Base-by-base conservation (phyloP, 2,797 vertebrate species). In the Malacoraja senta region DNA sequence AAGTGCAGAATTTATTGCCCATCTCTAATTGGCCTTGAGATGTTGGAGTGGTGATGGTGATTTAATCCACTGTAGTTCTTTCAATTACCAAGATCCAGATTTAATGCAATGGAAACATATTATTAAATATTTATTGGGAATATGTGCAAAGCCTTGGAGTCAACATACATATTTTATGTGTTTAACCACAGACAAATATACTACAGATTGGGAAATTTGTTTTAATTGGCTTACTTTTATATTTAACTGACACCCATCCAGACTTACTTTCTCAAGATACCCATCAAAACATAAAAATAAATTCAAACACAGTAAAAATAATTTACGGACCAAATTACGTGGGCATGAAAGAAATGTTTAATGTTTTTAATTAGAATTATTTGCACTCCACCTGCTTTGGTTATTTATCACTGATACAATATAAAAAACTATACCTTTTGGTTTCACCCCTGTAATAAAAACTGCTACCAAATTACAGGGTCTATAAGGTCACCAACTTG, bases 401-500 rank as follows among this genome's bases (percentile, higher is more conserved):
- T 53, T 53, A 53, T 6, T 53, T 53, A 6, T 53, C 44, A 53
- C 44, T 53, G 44, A 53, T 53, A 53, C 44, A 53, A 53, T 53
- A 8, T 81, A 81, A 44, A 81, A 81, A 38, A 38, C 38, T 44
- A 8, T 81, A 38, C 17, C 10, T 81, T 79, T 81, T 38, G 44
- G 79, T 38, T 53, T 9, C 38, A 38, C 44, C 79, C 44, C 79
- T 81, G 17, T 38, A 81, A 81, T 38, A 81, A 81, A 35, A 81
- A 6, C 44, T 53, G 7, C 44, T 53, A 53, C 44, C 44, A 53
- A 53, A 53, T 53, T 81, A 38, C 38, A 38, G 79, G 79, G 21
- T 81, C 79, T 38, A 81, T 21, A 44, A 21, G 79, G 79, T 81
- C 78, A 35, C 78, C 78, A 80, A 80, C 78, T 80, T 80, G 78